Conservation (phyloP, 92 coral and sea anemone genomes). For the Phenganax stokvisi region DNA sequence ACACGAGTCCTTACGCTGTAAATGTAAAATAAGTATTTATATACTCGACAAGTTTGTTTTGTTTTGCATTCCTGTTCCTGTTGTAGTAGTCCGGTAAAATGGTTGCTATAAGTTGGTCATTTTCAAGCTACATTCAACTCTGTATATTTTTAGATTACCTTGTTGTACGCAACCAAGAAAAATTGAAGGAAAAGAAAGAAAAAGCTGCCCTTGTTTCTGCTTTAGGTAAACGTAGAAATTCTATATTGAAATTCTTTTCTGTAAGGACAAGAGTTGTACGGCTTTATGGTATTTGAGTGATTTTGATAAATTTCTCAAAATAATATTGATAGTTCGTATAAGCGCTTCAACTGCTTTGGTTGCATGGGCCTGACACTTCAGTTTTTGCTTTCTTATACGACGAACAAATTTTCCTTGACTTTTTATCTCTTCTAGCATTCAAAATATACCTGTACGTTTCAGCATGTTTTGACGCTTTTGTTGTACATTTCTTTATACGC, state of each 20-base stretch:
- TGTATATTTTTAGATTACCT: conserved; percentile 16
- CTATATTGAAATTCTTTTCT: neutral
- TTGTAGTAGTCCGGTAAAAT: neutral
- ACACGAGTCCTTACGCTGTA: neutral
- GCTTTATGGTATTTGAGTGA: too few relatives aligned
- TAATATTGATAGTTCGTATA: too few relatives aligned
- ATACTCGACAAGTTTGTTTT: too few relatives aligned
- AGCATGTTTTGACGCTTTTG: neutral
- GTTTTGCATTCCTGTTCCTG: neutral
- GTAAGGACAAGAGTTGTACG: neutral
- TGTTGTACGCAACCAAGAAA: conserved; percentile 27
- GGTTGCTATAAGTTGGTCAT: neutral
- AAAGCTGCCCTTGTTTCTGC: neutral
- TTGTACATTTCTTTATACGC: neutral
- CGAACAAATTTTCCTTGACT: too few relatives aligned
- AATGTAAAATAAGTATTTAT: too few relatives aligned
- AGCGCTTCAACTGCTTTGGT: too few relatives aligned
- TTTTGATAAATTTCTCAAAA: too few relatives aligned
- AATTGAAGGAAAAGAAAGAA: conserved; percentile 13
- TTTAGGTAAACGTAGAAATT: neutral
- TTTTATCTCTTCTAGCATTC: too few relatives aligned
- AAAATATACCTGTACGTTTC: neutral
- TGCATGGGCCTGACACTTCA: too few relatives aligned
- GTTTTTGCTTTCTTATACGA: too few relatives aligned
- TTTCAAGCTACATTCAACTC: neutral